Conservation (phyloP, 2,888 invertebrate genomes). For the Pammene aurita region DNA sequence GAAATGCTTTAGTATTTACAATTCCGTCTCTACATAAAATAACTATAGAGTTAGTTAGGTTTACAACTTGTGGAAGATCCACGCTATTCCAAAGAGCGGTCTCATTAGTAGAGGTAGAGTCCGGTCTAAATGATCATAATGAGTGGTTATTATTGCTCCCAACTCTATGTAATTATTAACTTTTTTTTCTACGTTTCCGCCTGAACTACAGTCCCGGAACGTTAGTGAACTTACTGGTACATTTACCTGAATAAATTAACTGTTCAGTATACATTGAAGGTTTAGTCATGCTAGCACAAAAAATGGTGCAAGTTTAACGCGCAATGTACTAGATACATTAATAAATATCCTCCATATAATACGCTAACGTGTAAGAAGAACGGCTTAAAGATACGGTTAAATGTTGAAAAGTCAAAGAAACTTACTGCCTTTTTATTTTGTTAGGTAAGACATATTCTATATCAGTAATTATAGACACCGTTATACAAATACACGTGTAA, state of each 20-base stretch:
- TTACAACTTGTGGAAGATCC: constrained; percentile 42
- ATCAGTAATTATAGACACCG: constrained; percentile 47
- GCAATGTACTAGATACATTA: constrained; percentile 9
- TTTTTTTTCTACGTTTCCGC: constrained; percentile 71
- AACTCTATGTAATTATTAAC: constrained; percentile 72
- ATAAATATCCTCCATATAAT: neutral
- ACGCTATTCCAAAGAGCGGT: constrained; percentile 51
- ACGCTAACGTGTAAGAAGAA: neutral
- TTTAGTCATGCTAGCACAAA: neutral
- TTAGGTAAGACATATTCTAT: constrained; percentile 6
- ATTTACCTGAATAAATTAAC: neutral
- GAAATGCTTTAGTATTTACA: no score
- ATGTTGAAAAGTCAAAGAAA: neutral
- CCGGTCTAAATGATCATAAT: constrained; percentile 71
- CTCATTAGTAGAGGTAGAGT: constrained; percentile 65
- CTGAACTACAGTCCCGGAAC: constrained; percentile 62
- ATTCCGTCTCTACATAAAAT: no score
- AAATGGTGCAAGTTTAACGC: neutral
- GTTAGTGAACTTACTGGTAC: constrained; percentile 28
- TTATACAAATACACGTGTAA: constrained; percentile 57
- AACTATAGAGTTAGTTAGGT: no score
- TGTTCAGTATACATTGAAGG: constrained; percentile 10
- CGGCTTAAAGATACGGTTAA: neutral
- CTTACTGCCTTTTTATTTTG: constrained; percentile 9
- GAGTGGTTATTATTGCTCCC: constrained; percentile 70